Evolutionary conservation across 2,888 invertebrate genomes (phyloP), one percentile per base, ranked within the genome.

Genomic region (Halictus ligatus): DNA sequence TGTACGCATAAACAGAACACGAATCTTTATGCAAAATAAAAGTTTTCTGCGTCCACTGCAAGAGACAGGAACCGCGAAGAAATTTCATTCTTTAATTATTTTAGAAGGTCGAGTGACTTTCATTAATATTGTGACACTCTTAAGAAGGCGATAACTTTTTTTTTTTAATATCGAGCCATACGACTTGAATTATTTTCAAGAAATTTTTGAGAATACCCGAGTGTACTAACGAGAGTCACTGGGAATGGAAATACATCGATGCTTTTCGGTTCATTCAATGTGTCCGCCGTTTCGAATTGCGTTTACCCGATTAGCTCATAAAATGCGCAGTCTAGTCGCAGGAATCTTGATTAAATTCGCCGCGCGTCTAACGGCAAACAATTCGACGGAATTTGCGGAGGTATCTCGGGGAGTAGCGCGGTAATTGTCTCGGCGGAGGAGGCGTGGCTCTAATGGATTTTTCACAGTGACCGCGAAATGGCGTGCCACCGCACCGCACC

Each of bases 401-500:
- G 74, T 85, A 64, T 77, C 87, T 74, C 88, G 76, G 10, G 15
- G 54, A 10, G n/a, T 10, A 15, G 40, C n/a, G 29, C 35, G 35
- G 35, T 18, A 50, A 54, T 13, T 40, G 86, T 78, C 48, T 75
- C 77, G 69, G 81, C 86, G 84, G 78, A 87, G 43, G 76, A 87
- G 25, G 89, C 91, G 69, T 80, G 89, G 86, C 21, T 21, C 67
- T 92, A 93, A 93, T 93, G 92, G 92, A 93, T 93, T 93, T 92
- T 90, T 91, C 92, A 92, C 90, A 89, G 88, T 81, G 86, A 88
- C 84, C 88, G 75, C 77, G 84, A 87, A 75, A 90, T 86, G 73
- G 87, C 88, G 86, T 82, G 86, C 74, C 81, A 78, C 75, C 67
- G 13, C 50, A 18, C 48, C 48, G 48, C 48, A 54, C 21, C 50